These are phyloP conservation scores for Trinorchestia longiramus DNA, from an alignment of 1,140 invertebrate species.

Conservation along the genomic window DNA sequence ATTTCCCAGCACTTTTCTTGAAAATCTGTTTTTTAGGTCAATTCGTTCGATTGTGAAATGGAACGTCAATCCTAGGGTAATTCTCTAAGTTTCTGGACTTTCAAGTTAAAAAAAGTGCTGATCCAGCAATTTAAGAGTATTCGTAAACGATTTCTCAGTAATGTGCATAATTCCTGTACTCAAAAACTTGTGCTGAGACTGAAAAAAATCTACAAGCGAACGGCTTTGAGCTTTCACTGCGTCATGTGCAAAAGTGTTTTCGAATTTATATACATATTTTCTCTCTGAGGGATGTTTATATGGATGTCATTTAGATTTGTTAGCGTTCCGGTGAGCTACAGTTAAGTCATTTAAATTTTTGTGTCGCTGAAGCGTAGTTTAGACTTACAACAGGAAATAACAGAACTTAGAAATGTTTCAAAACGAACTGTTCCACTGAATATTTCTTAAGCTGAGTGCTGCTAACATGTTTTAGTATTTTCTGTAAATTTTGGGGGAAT, in stretches of 20 bases:
- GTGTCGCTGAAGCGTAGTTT: background rate
- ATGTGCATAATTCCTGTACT: background rate
- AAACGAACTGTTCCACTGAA: background rate
- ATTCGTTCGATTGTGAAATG: background rate
- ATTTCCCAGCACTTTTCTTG: background rate
- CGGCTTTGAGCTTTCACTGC: background rate
- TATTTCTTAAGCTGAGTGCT: no score
- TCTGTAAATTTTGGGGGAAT: no score
- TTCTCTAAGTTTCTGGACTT: background rate
- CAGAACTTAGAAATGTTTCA: background rate
- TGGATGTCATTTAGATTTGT: background rate
- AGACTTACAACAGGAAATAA: background rate
- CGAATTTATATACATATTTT: background rate
- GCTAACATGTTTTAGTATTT: no score
- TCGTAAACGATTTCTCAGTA: background rate
- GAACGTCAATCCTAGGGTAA: background rate
- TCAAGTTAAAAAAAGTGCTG: background rate
- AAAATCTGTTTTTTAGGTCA: background rate
- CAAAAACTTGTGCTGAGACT: background rate
- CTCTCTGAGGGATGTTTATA: background rate
- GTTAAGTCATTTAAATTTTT: background rate
- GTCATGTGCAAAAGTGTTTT: background rate
- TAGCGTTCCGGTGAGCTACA: background rate
- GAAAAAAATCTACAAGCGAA: background rate
- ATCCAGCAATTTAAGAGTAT: background rate